Evolutionary conservation across 2,113 vertebrate species (phyloP).

Genomic region (Zosterops pallidus): DNA sequence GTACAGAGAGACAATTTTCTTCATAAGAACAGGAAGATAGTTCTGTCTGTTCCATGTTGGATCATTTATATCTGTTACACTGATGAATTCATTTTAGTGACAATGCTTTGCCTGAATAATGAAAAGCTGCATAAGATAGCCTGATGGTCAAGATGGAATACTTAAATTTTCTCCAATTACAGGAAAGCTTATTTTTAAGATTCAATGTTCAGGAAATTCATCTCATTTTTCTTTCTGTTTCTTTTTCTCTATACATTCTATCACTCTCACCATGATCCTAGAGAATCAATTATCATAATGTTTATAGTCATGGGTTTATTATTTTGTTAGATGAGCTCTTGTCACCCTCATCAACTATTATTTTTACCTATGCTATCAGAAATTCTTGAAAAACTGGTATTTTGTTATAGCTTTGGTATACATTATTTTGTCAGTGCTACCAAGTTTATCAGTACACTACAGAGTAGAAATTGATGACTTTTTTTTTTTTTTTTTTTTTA

Average conservation of each 20-base stretch:
- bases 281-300: not conserved
- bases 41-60: conserved; percentile 81
- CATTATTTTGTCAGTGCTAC: not conserved
- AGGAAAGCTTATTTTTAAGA: conserved; percentile 75
- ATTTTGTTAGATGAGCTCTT: not conserved
- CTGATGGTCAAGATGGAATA: conserved; percentile 79
- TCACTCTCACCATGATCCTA: not conserved
- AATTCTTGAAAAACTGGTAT: not conserved
- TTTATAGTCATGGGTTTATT: not conserved
- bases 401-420: not conserved
- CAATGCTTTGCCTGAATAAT: conserved; percentile 85
- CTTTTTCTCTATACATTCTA: conserved; percentile 24
- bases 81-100: conserved; percentile 91
- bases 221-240: conserved; percentile 37
- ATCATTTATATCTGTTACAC: conserved; percentile 87
- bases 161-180: conserved; percentile 77
- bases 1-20: conserved; percentile 84
- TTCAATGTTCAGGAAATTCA: conserved; percentile 66
- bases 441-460: not conserved
- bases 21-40: conserved; percentile 78
- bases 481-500: not conserved
- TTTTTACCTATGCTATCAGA: not conserved
- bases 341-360: not conserved
- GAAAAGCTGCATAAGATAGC: conserved; percentile 80
- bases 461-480: not conserved